A percentile compares a stretch with the other conserved stretches of the same genome.
phyloP scores from a whole-genome alignment of 2,888 invertebrate genomes.

The Priapulus caudatus region DNA sequence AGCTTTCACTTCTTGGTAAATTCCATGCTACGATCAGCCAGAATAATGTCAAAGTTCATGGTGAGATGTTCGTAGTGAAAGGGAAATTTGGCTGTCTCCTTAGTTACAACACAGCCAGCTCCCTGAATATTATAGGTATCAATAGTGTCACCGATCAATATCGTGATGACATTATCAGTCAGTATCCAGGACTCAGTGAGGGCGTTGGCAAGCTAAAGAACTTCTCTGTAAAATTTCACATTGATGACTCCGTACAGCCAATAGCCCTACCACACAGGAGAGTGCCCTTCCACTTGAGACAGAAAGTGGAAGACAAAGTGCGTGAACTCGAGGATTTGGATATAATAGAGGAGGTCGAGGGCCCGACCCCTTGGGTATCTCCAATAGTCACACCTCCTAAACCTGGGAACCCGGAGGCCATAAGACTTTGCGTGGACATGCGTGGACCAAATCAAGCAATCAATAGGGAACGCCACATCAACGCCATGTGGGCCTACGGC shows the following conservation, averaged over 20 bases:
- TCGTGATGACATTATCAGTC: too few species aligned
- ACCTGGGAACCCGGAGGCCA: slow-evolving; percentile 12
- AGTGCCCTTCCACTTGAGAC: neutral
- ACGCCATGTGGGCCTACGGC: too few species aligned
- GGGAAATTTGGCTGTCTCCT: too few species aligned
- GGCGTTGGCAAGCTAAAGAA: neutral
- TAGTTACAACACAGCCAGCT: too few species aligned
- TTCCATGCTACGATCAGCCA: too few species aligned
- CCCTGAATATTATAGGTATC: too few species aligned
- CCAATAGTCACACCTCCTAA: slow-evolving; percentile 25
- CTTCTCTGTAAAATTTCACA: neutral
- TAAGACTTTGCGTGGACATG: slow-evolving; percentile 24
- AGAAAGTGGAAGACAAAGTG: slow-evolving; percentile 20
- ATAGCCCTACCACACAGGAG: neutral
- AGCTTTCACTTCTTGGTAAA: too few species aligned
- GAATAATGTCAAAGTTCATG: too few species aligned
- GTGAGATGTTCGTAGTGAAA: too few species aligned
- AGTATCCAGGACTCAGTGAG: too few species aligned
- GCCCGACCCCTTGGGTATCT: slow-evolving; percentile 26
- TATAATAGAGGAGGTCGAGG: slow-evolving; percentile 24
- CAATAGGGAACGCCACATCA: slow-evolving; percentile 19
- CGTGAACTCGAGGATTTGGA: slow-evolving; percentile 20
- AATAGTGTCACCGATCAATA: too few species aligned
- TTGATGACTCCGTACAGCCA: neutral
- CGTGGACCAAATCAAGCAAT: slow-evolving; percentile 20